phyloP scores from a whole-genome alignment of 2,113 vertebrate species.

The Stegastes partitus region DNA sequence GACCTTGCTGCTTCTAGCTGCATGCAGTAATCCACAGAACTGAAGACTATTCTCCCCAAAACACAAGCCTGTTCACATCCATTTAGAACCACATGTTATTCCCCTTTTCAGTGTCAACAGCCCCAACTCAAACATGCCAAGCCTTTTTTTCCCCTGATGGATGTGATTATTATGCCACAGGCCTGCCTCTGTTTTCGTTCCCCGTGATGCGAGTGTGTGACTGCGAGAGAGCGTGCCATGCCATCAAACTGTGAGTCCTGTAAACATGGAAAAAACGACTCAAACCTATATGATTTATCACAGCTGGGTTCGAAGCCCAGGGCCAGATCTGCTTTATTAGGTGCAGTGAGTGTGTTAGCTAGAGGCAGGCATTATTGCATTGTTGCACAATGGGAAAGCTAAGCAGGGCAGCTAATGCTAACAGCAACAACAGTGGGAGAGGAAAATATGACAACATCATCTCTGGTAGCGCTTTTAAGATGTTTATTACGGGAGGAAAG shows the following conservation, averaged over 20 bases:
- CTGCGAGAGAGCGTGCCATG: neutral
- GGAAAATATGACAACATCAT: conserved; percentile 60
- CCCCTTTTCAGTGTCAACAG: conserved; percentile 39
- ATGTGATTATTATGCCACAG: conserved; percentile 53
- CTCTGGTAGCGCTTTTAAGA: conserved; percentile 27
- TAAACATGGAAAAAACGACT: conserved; percentile 55
- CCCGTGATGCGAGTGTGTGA: conserved; percentile 5
- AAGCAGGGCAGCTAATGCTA: conserved; percentile 41
- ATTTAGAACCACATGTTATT: conserved; percentile 45
- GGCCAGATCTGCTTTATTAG: conserved; percentile 61
- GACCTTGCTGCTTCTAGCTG: neutral
- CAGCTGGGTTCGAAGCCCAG: conserved; percentile 45
- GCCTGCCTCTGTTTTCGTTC: conserved; percentile 42
- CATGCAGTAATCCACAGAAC: neutral
- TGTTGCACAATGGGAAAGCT: conserved; percentile 45
- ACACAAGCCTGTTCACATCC: conserved; percentile 25
- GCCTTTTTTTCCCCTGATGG: conserved; percentile 42
- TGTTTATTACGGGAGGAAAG: conserved; percentile 27
- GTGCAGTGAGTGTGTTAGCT: conserved; percentile 46
- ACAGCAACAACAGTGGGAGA: conserved; percentile 58
- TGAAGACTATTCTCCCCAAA: neutral
- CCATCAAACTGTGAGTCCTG: conserved; percentile 33
- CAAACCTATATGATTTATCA: conserved; percentile 51
- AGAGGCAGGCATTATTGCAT: conserved; percentile 21
- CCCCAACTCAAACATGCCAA: conserved; percentile 16